Base-by-base conservation (phyloP, 2,797 vertebrate species). In the Enteromius paludinosus region DNA sequence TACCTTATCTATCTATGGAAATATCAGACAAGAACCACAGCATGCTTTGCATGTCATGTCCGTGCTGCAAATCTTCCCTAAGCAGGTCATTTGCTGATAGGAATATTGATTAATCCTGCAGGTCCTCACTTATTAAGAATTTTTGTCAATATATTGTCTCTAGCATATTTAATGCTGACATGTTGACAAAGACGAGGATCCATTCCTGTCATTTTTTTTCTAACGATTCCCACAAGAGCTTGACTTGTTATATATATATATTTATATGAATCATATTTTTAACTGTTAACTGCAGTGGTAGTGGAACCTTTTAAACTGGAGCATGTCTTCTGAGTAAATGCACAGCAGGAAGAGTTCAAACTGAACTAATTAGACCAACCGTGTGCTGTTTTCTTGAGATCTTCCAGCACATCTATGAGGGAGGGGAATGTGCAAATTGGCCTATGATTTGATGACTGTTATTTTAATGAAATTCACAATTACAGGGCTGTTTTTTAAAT, bases 301-400 rank as follows among this genome's bases (percentile, higher is more conserved):
- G 35, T 38, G 35, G 35, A 38, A 38, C 35, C 35, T 38, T 38
- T 38, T 38, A 41, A 82, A 62, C n/a, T 35, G 14, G 65, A 78
- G 23, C 74, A 68, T 73, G 70, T 78, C 61, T 70, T 52, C 35
- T 47, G 78, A 30, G 25, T 15, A 62, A 62, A 62, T 15, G 25
- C 59, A 61, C 59, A 41, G 66, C 54, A 64, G 72, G 61, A 49
- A 69, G 71, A 47, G 70, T 71, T 73, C 20, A 73, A 66, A 41
- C 71, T 59, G 47, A 68, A 17, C 80, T 82, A 76, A 76, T 59
- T 76, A 76, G 35, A 25, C 71, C 30, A 65, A 20, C 30, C 4
- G 1, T 54, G 61, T 71, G 78, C 61, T 52, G 20, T 35, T 75
- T 76, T 43, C n/a, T 66, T 69, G 30, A 65, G 30, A 65, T 65